Base-by-base conservation (phyloP, 2,797 vertebrate species). In the Ara ararauna region DNA sequence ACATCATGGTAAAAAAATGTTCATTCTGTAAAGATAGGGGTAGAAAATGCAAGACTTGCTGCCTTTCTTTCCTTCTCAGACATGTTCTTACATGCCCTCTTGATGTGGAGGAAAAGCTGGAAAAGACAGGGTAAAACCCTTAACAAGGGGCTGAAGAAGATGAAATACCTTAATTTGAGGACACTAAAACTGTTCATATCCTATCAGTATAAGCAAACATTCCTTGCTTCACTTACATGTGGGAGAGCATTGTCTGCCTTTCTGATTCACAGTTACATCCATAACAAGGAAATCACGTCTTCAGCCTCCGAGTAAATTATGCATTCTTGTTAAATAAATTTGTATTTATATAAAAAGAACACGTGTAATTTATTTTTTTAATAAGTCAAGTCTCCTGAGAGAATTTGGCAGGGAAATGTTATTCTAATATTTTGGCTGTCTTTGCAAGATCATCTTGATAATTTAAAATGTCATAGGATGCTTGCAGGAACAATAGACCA, bases 361-460 rank as follows among this genome's bases (percentile, higher is more conserved):
- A 73, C 5, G 2, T 87, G 77, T n/a, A 83, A 93, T 90, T 90
- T 90, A 81, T 93, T 94, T 83, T 72, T 89, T 84, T 73, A 90
- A 51, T 87, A 94, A 88, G 61, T 73, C 38, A 80, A 85, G 22
- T 67, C 78, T 94, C 88, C 32, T 30, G 14, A 78, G 87, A 96
- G 56, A 85, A 92, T 75, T 50, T 93, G 73, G 48, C 78, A 61
- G 44, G 65, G 45, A 93, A 56, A 77, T 90, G 62, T 93, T 96
- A 87, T 93, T 87, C 36, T 93, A 88, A 38, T 65, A 64, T 62
- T 96, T 96, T 75, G 85, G n/a, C 67, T 90, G 65, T 47, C 81
- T 89, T 93, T 66, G 71, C 18, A 44, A 97, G 76, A 93, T 92
- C 50, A 13, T 74, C 92, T 93, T 89, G 78, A 91, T 89, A 95